Evolutionary conservation across 2,797 vertebrate species (phyloP).

Genomic region (Tachyglossus aculeatus): DNA sequence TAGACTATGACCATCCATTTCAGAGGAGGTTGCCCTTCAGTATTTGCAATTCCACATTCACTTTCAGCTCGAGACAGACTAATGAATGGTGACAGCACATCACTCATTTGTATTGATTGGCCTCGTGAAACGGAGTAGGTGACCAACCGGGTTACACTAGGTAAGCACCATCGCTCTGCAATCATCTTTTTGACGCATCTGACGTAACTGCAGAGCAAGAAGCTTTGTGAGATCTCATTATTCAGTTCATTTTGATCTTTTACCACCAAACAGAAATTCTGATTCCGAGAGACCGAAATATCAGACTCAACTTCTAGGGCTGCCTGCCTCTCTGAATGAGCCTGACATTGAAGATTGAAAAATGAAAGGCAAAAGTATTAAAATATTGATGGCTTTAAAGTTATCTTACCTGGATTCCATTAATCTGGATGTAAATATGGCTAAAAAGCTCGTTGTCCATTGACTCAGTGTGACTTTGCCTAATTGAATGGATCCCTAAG

Average conservation of each 20-base stretch:
- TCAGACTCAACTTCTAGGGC: slow-evolving; percentile 41
- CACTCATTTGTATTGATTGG: too few species aligned
- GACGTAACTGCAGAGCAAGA: not conserved
- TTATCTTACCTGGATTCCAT: slow-evolving; percentile 61
- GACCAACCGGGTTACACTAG: too few species aligned
- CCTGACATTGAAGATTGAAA: slow-evolving; percentile 47
- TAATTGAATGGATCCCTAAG: slow-evolving; percentile 68
- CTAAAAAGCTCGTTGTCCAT: slow-evolving; percentile 56
- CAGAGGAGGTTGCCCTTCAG: too few species aligned
- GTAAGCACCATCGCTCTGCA: too few species aligned
- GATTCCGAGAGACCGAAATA: slow-evolving; percentile 45
- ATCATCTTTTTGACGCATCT: too few species aligned
- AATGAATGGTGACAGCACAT: too few species aligned
- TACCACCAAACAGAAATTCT: slow-evolving; percentile 15
- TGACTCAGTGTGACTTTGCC: slow-evolving; percentile 47
- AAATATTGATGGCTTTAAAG: slow-evolving; percentile 61
- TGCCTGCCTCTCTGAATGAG: slow-evolving; percentile 31
- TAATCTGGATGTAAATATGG: slow-evolving; percentile 65
- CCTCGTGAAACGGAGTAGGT: too few species aligned
- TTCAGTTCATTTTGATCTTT: not conserved
- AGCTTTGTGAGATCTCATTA: not conserved
- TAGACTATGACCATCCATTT: too few species aligned
- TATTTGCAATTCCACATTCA: too few species aligned
- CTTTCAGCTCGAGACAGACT: too few species aligned
- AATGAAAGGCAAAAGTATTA: slow-evolving; percentile 53